Evolutionary conservation across 2,797 vertebrate species (phyloP).

Genomic region (Octomys mimax): DNA sequence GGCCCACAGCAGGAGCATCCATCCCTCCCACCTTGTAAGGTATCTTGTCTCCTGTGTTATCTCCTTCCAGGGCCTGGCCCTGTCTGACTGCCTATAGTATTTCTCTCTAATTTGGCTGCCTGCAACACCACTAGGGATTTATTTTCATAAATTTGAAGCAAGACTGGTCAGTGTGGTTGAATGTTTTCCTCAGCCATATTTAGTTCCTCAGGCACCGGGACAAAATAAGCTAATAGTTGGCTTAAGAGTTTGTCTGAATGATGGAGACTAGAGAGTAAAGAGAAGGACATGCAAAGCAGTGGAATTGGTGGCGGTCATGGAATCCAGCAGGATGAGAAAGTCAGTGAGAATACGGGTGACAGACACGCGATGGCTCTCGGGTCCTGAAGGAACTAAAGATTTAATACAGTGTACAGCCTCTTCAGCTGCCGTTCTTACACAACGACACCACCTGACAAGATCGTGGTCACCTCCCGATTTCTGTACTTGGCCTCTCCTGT

Average conservation of each 20-base stretch:
- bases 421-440: too few species aligned
- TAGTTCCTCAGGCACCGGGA: neutral
- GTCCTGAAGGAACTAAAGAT: neutral
- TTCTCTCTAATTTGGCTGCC: too few species aligned
- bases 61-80: too few species aligned
- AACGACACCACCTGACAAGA: neutral
- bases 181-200: neutral
- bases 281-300: neutral
- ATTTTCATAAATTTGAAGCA: neutral
- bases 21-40: too few species aligned
- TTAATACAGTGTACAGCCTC: neutral
- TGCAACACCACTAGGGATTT: neutral
- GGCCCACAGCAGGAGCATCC: too few species aligned
- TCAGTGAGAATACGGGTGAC: neutral
- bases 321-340: neutral
- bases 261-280: neutral
- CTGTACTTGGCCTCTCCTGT: neutral
- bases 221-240: neutral
- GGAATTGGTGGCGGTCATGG: neutral
- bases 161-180: neutral
- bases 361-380: neutral
- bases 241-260: neutral
- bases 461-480: neutral
- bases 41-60: too few species aligned
- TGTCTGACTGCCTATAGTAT: too few species aligned